A percentile compares a stretch with the other conserved stretches of the same genome.
Conservation (phyloP, 2,113 vertebrate species). For the Sander lucioperca region DNA sequence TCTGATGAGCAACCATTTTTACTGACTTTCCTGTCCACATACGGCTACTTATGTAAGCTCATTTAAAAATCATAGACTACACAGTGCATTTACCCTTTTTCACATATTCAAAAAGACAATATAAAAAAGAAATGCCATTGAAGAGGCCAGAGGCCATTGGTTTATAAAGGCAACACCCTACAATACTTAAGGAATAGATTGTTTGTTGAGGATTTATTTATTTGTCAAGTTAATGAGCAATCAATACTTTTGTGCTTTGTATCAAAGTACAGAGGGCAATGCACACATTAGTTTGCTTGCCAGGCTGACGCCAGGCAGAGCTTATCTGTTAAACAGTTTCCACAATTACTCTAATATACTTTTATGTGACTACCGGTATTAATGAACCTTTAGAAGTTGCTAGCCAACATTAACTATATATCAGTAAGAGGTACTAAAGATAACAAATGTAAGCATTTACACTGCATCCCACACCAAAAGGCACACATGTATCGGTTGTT, state of each 20-base stretch:
- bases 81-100: not conserved
- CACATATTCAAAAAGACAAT: not conserved
- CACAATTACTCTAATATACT: too few relatives aligned
- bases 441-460: not conserved
- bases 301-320: too few relatives aligned
- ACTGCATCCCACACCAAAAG: not conserved
- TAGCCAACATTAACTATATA: not conserved
- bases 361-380: not conserved
- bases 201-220: not conserved
- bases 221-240: conserved; percentile 30
- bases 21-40: not conserved
- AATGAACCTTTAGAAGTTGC: not conserved
- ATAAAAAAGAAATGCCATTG: too few relatives aligned
- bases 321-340: conserved; percentile 9
- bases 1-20: not conserved
- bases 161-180: too few relatives aligned
- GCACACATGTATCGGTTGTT: not conserved
- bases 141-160: too few relatives aligned
- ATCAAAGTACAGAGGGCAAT: conserved; percentile 31
- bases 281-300: not conserved
- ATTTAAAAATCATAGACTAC: not conserved
- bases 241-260: conserved; percentile 32
- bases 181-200: too few relatives aligned
- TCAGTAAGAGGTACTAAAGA: not conserved
- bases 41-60: too few relatives aligned